Evolutionary conservation across 2,797 vertebrate species (phyloP).

Genomic region (Aplochiton taeniatus): DNA sequence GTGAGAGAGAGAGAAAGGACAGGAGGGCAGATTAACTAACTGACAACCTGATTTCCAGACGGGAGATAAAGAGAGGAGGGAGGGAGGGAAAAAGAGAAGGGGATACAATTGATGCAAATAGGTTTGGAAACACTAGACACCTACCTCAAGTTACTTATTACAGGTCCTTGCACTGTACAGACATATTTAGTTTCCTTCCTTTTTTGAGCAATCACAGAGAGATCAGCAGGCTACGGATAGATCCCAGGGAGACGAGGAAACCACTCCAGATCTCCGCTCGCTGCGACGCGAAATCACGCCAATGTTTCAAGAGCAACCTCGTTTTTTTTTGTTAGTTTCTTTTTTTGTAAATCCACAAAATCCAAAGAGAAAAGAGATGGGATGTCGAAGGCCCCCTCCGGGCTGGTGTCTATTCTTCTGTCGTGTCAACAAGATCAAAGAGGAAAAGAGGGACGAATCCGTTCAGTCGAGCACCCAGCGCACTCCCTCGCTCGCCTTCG

Average conservation of each 20-base stretch:
- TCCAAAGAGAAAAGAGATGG: conserved; percentile 61
- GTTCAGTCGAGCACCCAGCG: conserved; percentile 55
- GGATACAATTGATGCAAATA: conserved; percentile 71
- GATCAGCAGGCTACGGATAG: conserved; percentile 67
- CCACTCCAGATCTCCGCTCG: conserved; percentile 69
- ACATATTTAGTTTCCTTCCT: conserved; percentile 69
- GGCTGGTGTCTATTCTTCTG: conserved; percentile 62
- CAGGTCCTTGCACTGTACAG: conserved; percentile 73
- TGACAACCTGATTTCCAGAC: conserved; percentile 60
- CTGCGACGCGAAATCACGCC: conserved; percentile 64
- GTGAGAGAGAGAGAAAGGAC: conserved; percentile 33
- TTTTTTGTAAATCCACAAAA: conserved; percentile 78
- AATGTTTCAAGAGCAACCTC: conserved; percentile 68
- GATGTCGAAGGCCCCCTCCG: conserved; percentile 63
- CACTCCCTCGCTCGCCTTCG: conserved; percentile 62
- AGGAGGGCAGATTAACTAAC: conserved; percentile 59
- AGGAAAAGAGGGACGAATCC: conserved; percentile 69
- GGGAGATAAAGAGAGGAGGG: conserved; percentile 45
- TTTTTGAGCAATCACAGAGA: conserved; percentile 71
- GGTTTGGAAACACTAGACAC: conserved; percentile 79
- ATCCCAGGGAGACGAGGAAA: conserved; percentile 70
- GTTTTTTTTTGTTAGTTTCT: conserved; percentile 1
- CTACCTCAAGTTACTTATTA: conserved; percentile 83
- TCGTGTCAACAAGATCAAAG: conserved; percentile 19
- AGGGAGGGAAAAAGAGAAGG: conserved; percentile 47